phyloP scores from a whole-genome alignment of 2,888 invertebrate species.

The Macrophya alboannulata region DNA sequence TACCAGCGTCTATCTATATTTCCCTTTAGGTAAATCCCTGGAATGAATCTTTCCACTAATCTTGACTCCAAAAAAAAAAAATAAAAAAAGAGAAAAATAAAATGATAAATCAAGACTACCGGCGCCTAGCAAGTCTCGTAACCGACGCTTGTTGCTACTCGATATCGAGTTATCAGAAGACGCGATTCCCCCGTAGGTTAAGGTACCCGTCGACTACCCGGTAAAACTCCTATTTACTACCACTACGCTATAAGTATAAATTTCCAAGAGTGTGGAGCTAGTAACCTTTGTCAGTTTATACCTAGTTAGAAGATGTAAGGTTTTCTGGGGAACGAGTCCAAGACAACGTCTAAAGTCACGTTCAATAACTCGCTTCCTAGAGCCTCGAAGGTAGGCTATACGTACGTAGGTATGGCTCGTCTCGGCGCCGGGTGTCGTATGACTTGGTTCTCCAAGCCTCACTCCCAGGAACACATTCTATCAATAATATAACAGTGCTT shows the following conservation, averaged over 20 bases:
- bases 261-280: conserved; percentile 8
- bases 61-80: not conserved
- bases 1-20: not conserved
- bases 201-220: conserved; percentile 1
- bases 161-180: conserved; percentile 44
- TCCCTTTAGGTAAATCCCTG: not conserved
- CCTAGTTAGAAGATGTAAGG: conserved; percentile 25
- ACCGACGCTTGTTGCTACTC: conserved; percentile 19
- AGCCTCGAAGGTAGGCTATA: conserved; percentile 24
- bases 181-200: conserved; percentile 44
- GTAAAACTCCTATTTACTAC: conserved; percentile 1
- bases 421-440: conserved; percentile 50
- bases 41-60: not conserved
- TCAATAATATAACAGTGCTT: not conserved
- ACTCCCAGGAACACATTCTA: conserved; percentile 53
- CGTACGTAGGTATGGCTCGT: not conserved
- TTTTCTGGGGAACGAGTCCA: conserved; percentile 32
- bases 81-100: not conserved
- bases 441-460: conserved; percentile 41
- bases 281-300: conserved; percentile 29
- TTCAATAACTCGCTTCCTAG: conserved; percentile 50
- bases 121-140: conserved; percentile 26
- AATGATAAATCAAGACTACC: conserved; percentile 20
- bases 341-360: conserved; percentile 45
- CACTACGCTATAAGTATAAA: conserved; percentile 29